Conservation (phyloP, 2,113 vertebrate species). For the Zosterops lateralis region DNA sequence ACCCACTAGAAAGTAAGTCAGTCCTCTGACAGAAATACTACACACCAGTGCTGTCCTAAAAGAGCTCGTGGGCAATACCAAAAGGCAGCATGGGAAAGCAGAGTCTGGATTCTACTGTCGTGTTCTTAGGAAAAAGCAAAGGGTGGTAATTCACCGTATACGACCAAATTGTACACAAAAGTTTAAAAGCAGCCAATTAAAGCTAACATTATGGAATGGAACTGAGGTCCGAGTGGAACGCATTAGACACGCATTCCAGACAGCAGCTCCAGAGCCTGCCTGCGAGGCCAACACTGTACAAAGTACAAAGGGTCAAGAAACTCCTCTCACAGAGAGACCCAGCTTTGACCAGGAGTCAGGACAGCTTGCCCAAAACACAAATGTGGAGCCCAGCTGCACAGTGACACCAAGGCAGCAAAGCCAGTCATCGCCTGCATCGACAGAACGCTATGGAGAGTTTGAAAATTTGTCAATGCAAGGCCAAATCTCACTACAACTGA, state of each 20-base stretch:
- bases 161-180: conserved; percentile 67
- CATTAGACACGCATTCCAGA: conserved; percentile 78
- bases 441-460: rapidly evolving
- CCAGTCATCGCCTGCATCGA: not conserved
- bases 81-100: not conserved
- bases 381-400: not conserved
- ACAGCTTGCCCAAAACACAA: conserved; percentile 1
- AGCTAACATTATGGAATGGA: conserved; percentile 72
- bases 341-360: conserved; percentile 8
- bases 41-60: not conserved
- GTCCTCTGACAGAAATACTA: not conserved
- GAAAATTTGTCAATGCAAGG: not conserved
- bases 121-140: conserved; percentile 33
- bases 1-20: not conserved
- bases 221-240: conserved; percentile 67
- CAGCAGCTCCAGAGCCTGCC: conserved; percentile 49
- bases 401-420: not conserved
- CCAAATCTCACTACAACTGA: not conserved
- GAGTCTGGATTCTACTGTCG: not conserved
- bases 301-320: conserved; percentile 71
- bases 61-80: conserved; percentile 4
- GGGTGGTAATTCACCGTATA: conserved; percentile 65
- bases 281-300: conserved; percentile 20
- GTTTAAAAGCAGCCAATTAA: conserved; percentile 73
- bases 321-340: not conserved